Percentiles rank a stretch among this genome's conserved stretches.
These are phyloP conservation scores for Potamarius usumacintae DNA, from an alignment of 2,113 vertebrate species.

Conservation along the genomic window DNA sequence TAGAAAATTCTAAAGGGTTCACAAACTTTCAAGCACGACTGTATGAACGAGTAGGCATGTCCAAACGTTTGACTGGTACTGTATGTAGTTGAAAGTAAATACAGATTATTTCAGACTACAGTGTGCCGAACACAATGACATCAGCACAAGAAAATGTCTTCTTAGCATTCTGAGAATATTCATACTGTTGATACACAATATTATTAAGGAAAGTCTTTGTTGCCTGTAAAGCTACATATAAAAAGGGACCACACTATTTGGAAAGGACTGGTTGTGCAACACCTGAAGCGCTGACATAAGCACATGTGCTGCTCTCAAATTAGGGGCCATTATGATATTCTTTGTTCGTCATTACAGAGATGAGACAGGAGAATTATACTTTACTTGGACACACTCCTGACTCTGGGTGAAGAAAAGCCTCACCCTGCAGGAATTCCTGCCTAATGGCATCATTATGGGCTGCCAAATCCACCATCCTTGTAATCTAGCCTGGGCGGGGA, in stretches of 20 bases:
- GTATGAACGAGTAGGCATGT: too few relatives aligned
- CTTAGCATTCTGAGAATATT: not conserved
- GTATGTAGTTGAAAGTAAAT: not conserved
- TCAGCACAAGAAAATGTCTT: not conserved
- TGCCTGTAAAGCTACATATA: not conserved
- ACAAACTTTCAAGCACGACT: too few relatives aligned
- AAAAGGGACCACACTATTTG: not conserved
- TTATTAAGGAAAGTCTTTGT: not conserved
- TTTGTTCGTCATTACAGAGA: conserved; percentile 55
- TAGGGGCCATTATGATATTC: conserved; percentile 64
- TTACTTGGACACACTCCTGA: conserved; percentile 55
- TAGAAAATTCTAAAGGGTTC: too few relatives aligned
- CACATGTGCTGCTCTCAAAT: conserved; percentile 58
- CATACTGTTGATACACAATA: not conserved
- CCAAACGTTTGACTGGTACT: too few relatives aligned
- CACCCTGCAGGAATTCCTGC: conserved; percentile 70
- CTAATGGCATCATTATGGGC: conserved; percentile 77
- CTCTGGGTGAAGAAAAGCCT: conserved; percentile 51
- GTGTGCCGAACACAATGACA: not conserved
- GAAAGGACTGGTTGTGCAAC: conserved; percentile 34
- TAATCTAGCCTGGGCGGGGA: conserved; percentile 68
- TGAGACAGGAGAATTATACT: conserved; percentile 59
- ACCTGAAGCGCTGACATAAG: conserved; percentile 51
- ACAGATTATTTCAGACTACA: not conserved
- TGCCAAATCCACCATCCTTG: conserved; percentile 66